Evolutionary conservation across 2,797 vertebrate species (phyloP).

Genomic region (Xiphophorus birchmanni): DNA sequence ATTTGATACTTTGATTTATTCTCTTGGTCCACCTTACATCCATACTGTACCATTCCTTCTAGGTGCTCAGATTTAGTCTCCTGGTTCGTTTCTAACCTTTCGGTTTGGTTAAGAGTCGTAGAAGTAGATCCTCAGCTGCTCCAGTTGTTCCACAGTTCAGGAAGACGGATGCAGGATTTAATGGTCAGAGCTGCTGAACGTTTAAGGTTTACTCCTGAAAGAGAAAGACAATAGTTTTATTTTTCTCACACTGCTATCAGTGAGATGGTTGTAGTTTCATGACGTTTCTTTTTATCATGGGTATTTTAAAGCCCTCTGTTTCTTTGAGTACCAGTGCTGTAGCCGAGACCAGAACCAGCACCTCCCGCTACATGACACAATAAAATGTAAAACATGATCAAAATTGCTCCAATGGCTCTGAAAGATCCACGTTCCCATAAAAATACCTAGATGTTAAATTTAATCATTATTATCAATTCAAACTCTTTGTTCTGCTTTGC

Average conservation of each 20-base stretch:
- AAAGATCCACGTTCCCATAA: too few species aligned
- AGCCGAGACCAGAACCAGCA: too few species aligned
- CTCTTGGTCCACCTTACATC: background rate
- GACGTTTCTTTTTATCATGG: background rate
- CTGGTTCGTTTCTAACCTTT: conserved; percentile 38
- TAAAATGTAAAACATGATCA: too few species aligned
- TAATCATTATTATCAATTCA: too few species aligned
- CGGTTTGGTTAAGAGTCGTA: background rate
- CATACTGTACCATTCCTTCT: background rate
- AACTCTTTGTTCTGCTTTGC: too few species aligned
- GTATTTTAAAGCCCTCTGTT: background rate
- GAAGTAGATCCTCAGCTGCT: background rate
- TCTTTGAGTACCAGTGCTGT: too few species aligned
- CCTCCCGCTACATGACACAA: too few species aligned
- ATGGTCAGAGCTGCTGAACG: background rate
- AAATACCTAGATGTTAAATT: too few species aligned
- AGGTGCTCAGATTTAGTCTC: background rate
- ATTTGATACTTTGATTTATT: too few species aligned
- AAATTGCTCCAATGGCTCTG: too few species aligned
- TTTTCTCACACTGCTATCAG: background rate
- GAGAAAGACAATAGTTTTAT: background rate
- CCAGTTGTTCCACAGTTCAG: background rate
- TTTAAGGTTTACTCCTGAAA: conserved; percentile 24
- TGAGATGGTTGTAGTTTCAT: background rate
- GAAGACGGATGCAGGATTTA: background rate